phyloP scores from a whole-genome alignment of 2,113 vertebrate species.

The Syrrhaptes paradoxus region DNA sequence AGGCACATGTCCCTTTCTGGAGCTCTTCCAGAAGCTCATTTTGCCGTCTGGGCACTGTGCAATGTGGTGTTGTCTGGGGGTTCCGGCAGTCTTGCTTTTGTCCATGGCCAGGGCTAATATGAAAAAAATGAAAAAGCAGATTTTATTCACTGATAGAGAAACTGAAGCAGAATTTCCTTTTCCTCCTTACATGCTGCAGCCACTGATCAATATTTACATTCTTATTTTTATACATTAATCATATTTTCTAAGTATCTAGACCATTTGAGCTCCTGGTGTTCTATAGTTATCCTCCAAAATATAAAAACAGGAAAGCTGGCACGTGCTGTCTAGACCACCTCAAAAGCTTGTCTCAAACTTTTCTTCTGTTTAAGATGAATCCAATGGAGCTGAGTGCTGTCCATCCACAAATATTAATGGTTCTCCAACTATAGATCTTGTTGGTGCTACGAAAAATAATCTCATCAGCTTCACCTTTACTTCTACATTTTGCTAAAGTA shows the following conservation, averaged over 20 bases:
- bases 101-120: not conserved
- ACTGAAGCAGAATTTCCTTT: not conserved
- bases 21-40: not conserved
- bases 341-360: not conserved
- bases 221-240: not conserved
- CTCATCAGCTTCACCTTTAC: not conserved
- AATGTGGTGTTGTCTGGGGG: not conserved
- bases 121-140: not conserved
- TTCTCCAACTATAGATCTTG: not conserved
- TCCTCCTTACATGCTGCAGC: not conserved
- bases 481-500: not conserved
- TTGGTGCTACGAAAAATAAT: not conserved
- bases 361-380: not conserved
- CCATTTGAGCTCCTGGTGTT: not conserved
- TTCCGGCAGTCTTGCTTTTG: not conserved
- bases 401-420: not conserved
- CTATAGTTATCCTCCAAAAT: not conserved
- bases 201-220: not conserved
- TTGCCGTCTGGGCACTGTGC: not conserved
- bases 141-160: not conserved
- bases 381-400: not conserved
- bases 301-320: not conserved
- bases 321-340: not conserved
- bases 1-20: not conserved
- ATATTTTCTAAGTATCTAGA: not conserved